Percentiles rank a stretch among this genome's conserved stretches.
Evolutionary conservation across 2,797 vertebrate species (phyloP).

Genomic region (Orestias chungarensis): DNA sequence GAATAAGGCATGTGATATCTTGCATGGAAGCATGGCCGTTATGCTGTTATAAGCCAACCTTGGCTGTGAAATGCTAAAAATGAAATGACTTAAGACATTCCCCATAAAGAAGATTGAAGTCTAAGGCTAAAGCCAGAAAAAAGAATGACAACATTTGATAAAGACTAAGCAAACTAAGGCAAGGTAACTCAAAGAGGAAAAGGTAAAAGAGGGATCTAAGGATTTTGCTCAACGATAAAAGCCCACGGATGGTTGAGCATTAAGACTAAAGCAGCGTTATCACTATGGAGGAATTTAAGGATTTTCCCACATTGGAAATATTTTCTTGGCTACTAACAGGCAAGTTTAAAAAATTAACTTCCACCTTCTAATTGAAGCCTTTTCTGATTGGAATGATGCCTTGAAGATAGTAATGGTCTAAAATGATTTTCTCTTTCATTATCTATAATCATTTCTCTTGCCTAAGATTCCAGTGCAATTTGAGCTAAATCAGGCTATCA

Average conservation of each 20-base stretch:
- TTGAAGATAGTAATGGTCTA: slow-evolving; percentile 49
- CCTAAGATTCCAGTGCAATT: slow-evolving; percentile 54
- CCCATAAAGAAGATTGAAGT: slow-evolving; percentile 78
- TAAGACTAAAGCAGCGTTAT: slow-evolving; percentile 67
- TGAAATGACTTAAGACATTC: slow-evolving; percentile 78
- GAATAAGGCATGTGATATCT: slow-evolving; percentile 47
- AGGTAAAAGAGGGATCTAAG: slow-evolving; percentile 64
- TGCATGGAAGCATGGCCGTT: slow-evolving; percentile 37
- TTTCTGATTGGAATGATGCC: slow-evolving; percentile 47
- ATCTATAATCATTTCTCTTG: slow-evolving; percentile 61
- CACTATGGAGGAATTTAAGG: slow-evolving; percentile 58
- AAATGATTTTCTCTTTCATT: slow-evolving; percentile 62
- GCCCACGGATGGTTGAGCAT: slow-evolving; percentile 64
- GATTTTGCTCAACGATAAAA: slow-evolving; percentile 70
- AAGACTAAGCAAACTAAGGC: slow-evolving; percentile 52
- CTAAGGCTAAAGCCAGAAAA: slow-evolving; percentile 74
- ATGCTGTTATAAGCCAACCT: slow-evolving; percentile 55
- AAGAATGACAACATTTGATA: slow-evolving; percentile 69
- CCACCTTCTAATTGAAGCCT: slow-evolving; percentile 55
- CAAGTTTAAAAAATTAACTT: slow-evolving; percentile 36
- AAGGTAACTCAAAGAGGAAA: slow-evolving; percentile 57
- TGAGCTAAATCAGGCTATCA: slow-evolving; percentile 59
- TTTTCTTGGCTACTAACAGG: slow-evolving; percentile 44
- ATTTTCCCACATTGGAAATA: slow-evolving; percentile 42
- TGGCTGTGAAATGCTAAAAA: slow-evolving; percentile 80